Evolutionary conservation across 2,888 invertebrate genomes (phyloP).

Genomic region (Reticulitermes lucifugus): DNA sequence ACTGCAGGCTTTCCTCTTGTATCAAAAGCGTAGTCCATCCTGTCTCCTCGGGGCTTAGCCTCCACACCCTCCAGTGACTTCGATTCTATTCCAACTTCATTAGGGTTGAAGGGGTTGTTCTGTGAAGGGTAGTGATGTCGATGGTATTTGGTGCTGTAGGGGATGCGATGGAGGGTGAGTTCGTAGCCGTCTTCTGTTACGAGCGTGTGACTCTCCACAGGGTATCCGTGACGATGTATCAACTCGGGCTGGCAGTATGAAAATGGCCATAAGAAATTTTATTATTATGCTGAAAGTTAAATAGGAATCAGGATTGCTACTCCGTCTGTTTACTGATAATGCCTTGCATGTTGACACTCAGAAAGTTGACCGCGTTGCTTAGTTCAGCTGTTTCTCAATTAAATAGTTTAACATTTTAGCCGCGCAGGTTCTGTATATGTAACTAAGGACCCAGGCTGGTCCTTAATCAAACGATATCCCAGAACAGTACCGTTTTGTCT

Average conservation of each 20-base stretch:
- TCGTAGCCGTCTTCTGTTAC: conserved; percentile 21
- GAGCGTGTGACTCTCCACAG: conserved; percentile 23
- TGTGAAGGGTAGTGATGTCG: conserved; percentile 4
- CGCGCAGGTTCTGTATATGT: too few relatives aligned
- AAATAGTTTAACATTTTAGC: neutral
- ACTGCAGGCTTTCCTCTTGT: conserved; percentile 55
- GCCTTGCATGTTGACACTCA: too few relatives aligned
- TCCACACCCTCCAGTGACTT: neutral
- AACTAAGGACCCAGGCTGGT: too few relatives aligned
- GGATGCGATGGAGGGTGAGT: conserved; percentile 20
- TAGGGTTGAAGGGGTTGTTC: conserved; percentile 7
- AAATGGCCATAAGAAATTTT: neutral
- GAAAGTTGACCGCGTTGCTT: neutral
- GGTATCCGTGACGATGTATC: conserved; percentile 8
- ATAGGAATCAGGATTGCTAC: neutral
- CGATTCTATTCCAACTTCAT: conserved; percentile 9
- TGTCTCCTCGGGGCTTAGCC: neutral
- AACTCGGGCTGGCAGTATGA: conserved; percentile 18
- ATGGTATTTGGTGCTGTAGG: conserved; percentile 11
- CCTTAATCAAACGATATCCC: too few relatives aligned
- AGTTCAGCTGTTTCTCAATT: neutral
- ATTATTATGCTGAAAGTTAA: neutral
- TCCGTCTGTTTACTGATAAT: neutral
- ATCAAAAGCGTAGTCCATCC: neutral
- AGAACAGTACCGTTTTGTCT: too few relatives aligned